Evolutionary conservation across 2,113 vertebrate species (phyloP).

Genomic region (Alouatta palliata): DNA sequence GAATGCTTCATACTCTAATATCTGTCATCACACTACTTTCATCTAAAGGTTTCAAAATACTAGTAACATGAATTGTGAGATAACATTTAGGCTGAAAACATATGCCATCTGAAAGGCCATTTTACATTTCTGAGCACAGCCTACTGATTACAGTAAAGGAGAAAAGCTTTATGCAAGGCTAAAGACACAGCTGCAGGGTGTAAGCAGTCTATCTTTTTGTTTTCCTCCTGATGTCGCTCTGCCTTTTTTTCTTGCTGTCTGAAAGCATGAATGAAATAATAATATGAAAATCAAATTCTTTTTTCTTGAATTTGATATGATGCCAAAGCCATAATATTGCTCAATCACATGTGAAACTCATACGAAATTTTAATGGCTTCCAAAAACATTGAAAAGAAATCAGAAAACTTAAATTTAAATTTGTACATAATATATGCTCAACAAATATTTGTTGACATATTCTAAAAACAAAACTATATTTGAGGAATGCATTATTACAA

Average conservation of each 20-base stretch:
- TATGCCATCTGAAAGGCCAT: background rate
- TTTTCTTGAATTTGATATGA: conserved; percentile 55
- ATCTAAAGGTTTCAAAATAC: conserved; percentile 51
- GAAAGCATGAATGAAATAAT: conserved; percentile 57
- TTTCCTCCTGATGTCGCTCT: background rate
- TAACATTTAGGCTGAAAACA: conserved; percentile 9
- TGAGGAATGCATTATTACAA: background rate
- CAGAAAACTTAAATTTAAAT: conserved; percentile 40
- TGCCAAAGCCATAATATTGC: background rate
- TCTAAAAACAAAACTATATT: conserved; percentile 25
- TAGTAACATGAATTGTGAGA: conserved; percentile 37
- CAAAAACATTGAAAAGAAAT: conserved; percentile 34
- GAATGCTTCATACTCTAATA: background rate
- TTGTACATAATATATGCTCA: background rate
- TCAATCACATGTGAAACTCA: background rate
- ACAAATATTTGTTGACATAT: conserved; percentile 29
- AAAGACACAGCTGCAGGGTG: conserved; percentile 41
- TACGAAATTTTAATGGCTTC: conserved; percentile 34
- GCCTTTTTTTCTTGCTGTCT: background rate
- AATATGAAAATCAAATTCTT: conserved; percentile 48
- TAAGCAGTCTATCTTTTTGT: conserved; percentile 35
- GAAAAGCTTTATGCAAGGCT: background rate
- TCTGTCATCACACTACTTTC: conserved; percentile 33
- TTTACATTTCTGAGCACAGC: conserved; percentile 47
- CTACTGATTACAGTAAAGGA: conserved; percentile 32